Evolutionary conservation across 2,113 vertebrate genomes (phyloP).

Genomic region (Hippocampus mohnikei): DNA sequence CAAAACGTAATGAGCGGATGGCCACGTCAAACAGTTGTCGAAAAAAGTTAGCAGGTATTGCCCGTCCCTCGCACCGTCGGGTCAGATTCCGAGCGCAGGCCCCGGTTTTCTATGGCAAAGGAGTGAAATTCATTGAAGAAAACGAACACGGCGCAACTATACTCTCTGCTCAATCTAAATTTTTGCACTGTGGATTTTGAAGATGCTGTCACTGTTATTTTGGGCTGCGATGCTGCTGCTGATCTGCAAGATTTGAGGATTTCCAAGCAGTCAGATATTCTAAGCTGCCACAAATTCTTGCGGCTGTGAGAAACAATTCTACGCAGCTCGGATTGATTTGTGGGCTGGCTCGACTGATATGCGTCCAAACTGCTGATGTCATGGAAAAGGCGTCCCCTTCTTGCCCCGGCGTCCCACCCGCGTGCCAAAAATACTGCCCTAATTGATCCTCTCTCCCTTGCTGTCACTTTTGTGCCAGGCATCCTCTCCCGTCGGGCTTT

Average conservation of each 20-base stretch:
- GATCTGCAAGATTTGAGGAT: conserved; percentile 37
- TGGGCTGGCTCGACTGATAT: conserved; percentile 52
- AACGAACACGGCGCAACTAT: conserved; percentile 22
- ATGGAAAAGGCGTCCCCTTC: conserved; percentile 59
- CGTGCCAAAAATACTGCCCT: conserved; percentile 61
- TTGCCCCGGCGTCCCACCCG: conserved; percentile 37
- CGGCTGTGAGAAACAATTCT: conserved; percentile 32
- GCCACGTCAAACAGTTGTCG: background rate
- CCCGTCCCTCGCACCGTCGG: background rate
- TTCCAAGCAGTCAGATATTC: conserved; percentile 51
- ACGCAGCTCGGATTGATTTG: conserved; percentile 53
- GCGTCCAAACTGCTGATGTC: conserved; percentile 64
- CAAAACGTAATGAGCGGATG: conserved; percentile 8
- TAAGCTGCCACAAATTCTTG: conserved; percentile 46
- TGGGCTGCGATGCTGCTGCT: conserved; percentile 16
- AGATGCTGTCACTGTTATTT: conserved; percentile 32
- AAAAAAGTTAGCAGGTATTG: conserved; percentile 7
- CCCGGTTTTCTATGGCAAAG: background rate
- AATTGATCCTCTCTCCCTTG: conserved; percentile 58
- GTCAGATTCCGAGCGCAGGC: background rate
- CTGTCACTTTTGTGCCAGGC: conserved; percentile 36
- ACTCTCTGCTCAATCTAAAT: conserved; percentile 2
- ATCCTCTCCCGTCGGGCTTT: conserved; percentile 34
- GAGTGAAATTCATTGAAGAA: background rate
- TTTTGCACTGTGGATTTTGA: conserved; percentile 30